Evolutionary conservation across 2,888 invertebrate species (phyloP).

Genomic region (Crossocerus cetratus): DNA sequence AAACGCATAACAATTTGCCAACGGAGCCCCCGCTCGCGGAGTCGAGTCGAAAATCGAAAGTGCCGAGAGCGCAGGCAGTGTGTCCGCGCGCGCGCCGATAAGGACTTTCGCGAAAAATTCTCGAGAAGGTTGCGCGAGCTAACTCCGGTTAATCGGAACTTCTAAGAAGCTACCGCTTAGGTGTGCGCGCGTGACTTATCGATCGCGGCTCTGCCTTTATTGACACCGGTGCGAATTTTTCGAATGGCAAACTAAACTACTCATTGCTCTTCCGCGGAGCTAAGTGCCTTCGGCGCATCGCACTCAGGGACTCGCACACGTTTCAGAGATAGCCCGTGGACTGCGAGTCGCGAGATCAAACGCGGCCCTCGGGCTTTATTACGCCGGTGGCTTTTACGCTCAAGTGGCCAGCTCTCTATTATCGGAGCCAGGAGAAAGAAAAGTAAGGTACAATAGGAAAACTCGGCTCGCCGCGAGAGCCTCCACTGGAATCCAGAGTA

Average conservation of each 20-base stretch:
- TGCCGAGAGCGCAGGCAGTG: background rate
- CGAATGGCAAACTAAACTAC: background rate
- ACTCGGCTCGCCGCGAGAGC: background rate
- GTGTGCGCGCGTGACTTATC: background rate
- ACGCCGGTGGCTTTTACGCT: no score
- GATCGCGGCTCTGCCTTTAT: background rate
- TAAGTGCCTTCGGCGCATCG: no score
- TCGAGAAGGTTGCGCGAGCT: background rate
- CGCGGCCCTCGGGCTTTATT: no score
- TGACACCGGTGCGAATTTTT: background rate
- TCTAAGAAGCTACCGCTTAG: background rate
- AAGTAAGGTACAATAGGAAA: background rate
- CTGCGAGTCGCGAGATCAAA: no score
- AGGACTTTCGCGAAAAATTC: conserved; percentile 27
- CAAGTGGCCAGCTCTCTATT: no score
- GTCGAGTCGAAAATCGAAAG: conserved; percentile 13
- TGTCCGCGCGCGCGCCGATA: background rate
- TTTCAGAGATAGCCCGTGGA: no score
- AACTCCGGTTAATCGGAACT: background rate
- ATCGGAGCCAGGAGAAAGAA: background rate
- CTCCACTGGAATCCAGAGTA: background rate
- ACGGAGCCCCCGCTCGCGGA: conserved; percentile 21
- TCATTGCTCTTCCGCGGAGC: no score
- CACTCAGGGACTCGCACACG: no score
- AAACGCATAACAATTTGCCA: conserved; percentile 46